Conservation (phyloP, 2,797 vertebrate species). For the Hafferia zeledoni region DNA sequence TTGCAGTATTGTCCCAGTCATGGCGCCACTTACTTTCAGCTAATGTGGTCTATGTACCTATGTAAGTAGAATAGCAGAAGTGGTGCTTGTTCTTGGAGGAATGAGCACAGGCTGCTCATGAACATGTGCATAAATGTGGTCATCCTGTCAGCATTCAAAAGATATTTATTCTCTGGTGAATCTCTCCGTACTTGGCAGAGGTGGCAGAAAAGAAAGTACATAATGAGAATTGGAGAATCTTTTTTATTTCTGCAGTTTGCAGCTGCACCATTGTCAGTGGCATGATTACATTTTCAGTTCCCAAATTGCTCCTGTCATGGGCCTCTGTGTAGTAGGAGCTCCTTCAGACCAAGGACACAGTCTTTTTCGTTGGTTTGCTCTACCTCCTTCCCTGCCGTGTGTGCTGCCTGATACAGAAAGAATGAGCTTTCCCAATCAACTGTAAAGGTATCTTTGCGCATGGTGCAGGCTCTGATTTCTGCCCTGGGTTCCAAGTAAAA, state of each 20-base stretch:
- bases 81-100: background rate
- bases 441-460: background rate
- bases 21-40: rapidly evolving
- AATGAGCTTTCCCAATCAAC: background rate
- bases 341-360: background rate
- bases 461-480: background rate
- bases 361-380: background rate
- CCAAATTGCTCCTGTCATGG: background rate
- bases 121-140: background rate
- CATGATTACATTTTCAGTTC: background rate
- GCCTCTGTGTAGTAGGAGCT: background rate
- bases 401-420: background rate
- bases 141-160: background rate
- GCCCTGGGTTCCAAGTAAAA: background rate
- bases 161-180: background rate
- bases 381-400: background rate
- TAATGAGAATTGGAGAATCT: background rate
- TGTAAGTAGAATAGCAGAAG: background rate
- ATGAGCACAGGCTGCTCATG: background rate
- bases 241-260: background rate
- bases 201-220: background rate
- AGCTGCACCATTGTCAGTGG: background rate
- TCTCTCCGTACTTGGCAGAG: background rate
- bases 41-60: background rate
- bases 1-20: background rate